Base-by-base conservation (phyloP, 2,797 vertebrate species). In the Balearica regulorum region DNA sequence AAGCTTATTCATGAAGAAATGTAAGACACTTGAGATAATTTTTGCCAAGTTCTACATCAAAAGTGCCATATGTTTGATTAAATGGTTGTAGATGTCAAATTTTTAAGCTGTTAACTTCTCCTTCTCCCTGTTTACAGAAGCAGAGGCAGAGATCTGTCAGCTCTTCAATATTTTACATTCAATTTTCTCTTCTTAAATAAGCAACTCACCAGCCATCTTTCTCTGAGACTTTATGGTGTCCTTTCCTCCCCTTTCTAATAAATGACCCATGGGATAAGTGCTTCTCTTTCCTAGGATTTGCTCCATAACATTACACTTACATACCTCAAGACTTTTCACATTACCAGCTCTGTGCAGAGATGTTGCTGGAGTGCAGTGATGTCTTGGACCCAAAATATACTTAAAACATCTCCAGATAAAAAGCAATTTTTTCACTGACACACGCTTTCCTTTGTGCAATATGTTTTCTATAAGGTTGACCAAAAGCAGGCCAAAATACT, bases 1-100 rank as follows among this genome's bases (percentile, higher is more conserved):
- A 87, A 85, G 44, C 8, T 88, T 77, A 83, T 70, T 92, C 54
- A 71, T 44, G 22, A 73, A 83, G 49, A 94, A 93, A 83, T 69
- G 16, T 72, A 70, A 78, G n/a, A 61, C 26, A 80, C 13, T 81
- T 80, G 26, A 87, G 76, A 87, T 82, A 49, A n/a, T 81, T 83
- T 92, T 81, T 76, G 62, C 16, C 39, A 83, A 61, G 28, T 82
- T 86, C 13, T 54, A 41, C n/a, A 44, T 58, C 16, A 75, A 62
- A 93, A 78, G 13, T 72, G 15, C 6, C 11, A 37, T 46, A 7
- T 62, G 84, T 82, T 89, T 79, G 28, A 71, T 84, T 62, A 79
- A 94, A 82, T 69, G 39, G 13, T 37, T 81, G 19, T 48, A 91
- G 65, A 54, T 0, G 0, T 64, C 35, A 66, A 18, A 15, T 53